Conservation (phyloP, 2,797 vertebrate species). For the Poeciliopsis presidionis region DNA sequence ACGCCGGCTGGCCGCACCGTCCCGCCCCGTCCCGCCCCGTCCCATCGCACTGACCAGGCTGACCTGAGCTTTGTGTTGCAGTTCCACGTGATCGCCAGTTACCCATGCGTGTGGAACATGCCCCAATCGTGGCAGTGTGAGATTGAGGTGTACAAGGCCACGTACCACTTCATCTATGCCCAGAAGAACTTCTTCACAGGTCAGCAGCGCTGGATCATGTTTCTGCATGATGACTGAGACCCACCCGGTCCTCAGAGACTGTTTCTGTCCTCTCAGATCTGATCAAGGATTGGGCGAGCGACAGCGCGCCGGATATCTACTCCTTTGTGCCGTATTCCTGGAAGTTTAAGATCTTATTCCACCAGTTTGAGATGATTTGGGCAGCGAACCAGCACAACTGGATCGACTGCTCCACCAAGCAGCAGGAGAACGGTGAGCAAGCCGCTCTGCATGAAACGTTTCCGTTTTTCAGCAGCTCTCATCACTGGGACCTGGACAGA, state of each 20-base stretch:
- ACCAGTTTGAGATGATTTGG: slow-evolving; percentile 99
- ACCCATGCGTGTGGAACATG: slow-evolving; percentile 97
- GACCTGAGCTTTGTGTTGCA: slow-evolving; percentile 54
- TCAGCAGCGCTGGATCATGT: slow-evolving; percentile 57
- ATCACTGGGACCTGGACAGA: too few relatives aligned
- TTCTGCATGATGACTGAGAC: background rate
- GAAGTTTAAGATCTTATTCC: slow-evolving; percentile 97
- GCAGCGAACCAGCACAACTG: slow-evolving; percentile 99
- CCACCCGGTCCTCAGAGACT: background rate
- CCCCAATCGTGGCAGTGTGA: slow-evolving; percentile 98
- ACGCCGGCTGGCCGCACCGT: too few relatives aligned
- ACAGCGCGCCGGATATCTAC: slow-evolving; percentile 95
- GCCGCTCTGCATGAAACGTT: too few relatives aligned
- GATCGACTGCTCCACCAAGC: slow-evolving; percentile 99
- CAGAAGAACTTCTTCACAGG: slow-evolving; percentile 99
- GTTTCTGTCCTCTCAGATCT: slow-evolving; percentile 81
- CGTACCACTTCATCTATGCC: slow-evolving; percentile 98
- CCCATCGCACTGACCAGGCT: too few relatives aligned
- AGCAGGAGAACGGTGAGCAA: slow-evolving; percentile 94
- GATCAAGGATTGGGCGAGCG: slow-evolving; percentile 98
- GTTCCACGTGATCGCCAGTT: slow-evolving; percentile 97
- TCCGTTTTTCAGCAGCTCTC: too few relatives aligned
- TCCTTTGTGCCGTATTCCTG: slow-evolving; percentile 98
- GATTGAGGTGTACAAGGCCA: slow-evolving; percentile 98
- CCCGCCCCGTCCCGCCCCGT: too few relatives aligned